These are phyloP conservation scores for Malurus splendens DNA, from an alignment of 2,797 vertebrate genomes.

Conservation along the genomic window DNA sequence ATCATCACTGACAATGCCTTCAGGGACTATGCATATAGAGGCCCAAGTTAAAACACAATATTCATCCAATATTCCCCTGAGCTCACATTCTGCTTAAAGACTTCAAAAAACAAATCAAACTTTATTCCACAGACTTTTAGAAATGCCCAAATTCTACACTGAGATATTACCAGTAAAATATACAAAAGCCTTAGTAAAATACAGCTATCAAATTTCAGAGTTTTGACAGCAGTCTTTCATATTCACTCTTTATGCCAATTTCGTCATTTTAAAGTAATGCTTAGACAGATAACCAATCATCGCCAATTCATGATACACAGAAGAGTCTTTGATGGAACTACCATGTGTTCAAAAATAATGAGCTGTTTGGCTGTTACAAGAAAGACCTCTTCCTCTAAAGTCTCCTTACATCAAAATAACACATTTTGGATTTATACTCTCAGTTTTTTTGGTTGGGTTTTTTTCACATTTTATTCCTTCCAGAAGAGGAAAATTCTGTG, in stretches of 20 bases:
- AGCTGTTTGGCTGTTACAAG: background rate
- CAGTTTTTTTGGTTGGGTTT: rapidly evolving
- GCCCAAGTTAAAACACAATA: background rate
- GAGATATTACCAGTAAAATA: background rate
- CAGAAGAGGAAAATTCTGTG: background rate
- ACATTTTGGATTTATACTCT: background rate
- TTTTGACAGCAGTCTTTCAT: background rate
- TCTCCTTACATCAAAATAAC: background rate
- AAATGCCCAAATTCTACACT: background rate
- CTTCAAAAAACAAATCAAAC: background rate
- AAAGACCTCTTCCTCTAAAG: background rate
- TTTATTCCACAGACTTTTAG: background rate
- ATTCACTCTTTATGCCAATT: background rate
- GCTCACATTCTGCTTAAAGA: background rate
- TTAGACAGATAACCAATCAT: background rate
- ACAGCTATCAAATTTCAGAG: background rate
- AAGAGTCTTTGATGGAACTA: background rate
- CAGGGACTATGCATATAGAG: background rate
- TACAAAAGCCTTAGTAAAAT: background rate
- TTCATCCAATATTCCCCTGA: background rate
- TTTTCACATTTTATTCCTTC: background rate
- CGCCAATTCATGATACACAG: background rate
- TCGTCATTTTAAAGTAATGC: background rate
- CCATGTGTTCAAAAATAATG: background rate
- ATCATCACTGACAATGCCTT: background rate